Conservation (phyloP, 35 echinoderm and acorn worm genomes). For the Heliocidaris tuberculata region DNA sequence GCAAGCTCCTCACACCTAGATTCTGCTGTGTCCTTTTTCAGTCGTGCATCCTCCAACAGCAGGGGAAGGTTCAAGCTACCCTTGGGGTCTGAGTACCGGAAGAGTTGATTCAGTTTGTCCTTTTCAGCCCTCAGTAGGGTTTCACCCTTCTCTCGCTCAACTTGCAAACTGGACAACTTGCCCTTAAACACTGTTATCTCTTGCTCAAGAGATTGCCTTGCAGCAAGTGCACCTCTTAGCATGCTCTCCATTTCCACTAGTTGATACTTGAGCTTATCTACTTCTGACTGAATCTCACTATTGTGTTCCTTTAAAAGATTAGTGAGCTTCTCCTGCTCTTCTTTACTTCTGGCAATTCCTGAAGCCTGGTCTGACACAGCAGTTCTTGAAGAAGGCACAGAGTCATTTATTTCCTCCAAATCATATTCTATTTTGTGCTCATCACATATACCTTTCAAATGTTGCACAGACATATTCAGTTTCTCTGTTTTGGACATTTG, state of each 20-base stretch:
- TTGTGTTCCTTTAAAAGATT: conserved; percentile 67
- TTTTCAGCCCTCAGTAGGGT: conserved; percentile 65
- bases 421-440: conserved; percentile 66
- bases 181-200: conserved; percentile 70
- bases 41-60: conserved; percentile 64
- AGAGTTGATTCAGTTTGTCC: conserved; percentile 61
- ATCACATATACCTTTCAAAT: conserved; percentile 67
- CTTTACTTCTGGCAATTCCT: conserved; percentile 48
- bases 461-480: conserved; percentile 51
- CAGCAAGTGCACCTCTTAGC: conserved; percentile 58
- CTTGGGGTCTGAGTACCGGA: conserved; percentile 83
- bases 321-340: conserved; percentile 63
- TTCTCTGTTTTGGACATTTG: conserved; percentile 80
- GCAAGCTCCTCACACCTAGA: conserved; percentile 60
- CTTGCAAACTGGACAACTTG: conserved; percentile 68
- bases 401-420: conserved; percentile 66
- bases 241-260: conserved; percentile 62
- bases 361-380: conserved; percentile 47
- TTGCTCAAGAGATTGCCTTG: conserved; percentile 71
- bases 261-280: conserved; percentile 75
- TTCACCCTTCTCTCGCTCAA: conserved; percentile 73
- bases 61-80: conserved; percentile 69
- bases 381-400: conserved; percentile 59
- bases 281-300: conserved; percentile 64
- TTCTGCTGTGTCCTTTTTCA: conserved; percentile 83